Evolutionary conservation across 2,797 vertebrate genomes (phyloP).

Genomic region (Heliangelus exortis): DNA sequence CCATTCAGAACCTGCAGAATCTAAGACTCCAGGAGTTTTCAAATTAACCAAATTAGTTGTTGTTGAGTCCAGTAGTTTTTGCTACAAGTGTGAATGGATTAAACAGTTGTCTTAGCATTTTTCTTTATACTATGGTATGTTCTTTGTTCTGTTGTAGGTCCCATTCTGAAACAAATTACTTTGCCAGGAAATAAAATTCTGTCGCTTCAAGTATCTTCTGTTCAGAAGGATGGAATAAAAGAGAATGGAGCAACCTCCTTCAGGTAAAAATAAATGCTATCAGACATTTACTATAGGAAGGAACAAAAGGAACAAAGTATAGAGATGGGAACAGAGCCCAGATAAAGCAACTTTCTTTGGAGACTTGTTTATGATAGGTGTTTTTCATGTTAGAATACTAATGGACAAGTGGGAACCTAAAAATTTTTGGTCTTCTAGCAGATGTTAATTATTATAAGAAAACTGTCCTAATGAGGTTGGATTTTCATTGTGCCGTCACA

Average conservation of each 20-base stretch:
- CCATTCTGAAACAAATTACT: conserved; percentile 80
- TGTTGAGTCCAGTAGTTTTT: neutral
- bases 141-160: conserved; percentile 72
- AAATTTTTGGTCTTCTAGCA: neutral
- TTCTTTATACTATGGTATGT: conserved; percentile 17
- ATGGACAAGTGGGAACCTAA: neutral
- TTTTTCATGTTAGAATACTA: neutral
- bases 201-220: conserved; percentile 75
- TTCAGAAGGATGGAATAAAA: conserved; percentile 75
- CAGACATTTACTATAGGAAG: conserved; percentile 35
- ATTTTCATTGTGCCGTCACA: neutral
- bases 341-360: conserved; percentile 32
- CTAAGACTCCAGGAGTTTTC: neutral
- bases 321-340: neutral
- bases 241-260: conserved; percentile 77
- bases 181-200: conserved; percentile 80
- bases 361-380: neutral
- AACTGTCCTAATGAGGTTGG: neutral
- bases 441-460: neutral
- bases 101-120: conserved; percentile 42
- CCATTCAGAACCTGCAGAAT: neutral
- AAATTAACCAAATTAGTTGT: neutral
- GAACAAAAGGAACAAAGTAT: neutral
- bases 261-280: conserved; percentile 77
- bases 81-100: conserved; percentile 11